Evolutionary conservation across 2,888 invertebrate species (phyloP), one percentile per base, ranked within the genome.

Genomic region (Ophion obscuratus): DNA sequence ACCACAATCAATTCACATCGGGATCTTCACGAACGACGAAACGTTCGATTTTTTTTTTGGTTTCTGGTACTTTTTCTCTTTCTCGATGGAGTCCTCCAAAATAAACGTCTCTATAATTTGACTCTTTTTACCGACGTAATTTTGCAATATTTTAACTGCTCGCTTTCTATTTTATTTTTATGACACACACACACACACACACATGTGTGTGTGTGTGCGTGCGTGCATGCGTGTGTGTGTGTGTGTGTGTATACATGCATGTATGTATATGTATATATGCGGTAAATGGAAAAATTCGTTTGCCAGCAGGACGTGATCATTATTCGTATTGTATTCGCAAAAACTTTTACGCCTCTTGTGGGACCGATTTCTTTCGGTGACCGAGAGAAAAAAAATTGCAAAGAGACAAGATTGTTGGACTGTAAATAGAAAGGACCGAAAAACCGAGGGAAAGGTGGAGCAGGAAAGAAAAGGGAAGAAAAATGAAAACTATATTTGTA

Each of bases 401-500:
- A 70, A 7, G 47, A 47, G 11, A 11, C 14, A 47, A 14, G 47
- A 9, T 44, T 44, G 47, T 47, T 47, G 47, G 47, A 47, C 47
- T 47, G 47, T 47, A 47, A 47, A 47, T 47, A 71, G 14, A 59
- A 59, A n/a, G n/a, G 27, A n/a, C 59, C 31, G 20, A 57, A n/a
- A 36, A 20, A 36, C 10, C 6, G 9, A 47, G 17, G 57, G 57
- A 53, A 17, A 59, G 36, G n/a, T 7, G 20, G n/a, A n/a, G 10
- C 27, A 44, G 24, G 5, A 53, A 44, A 75, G 44, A 61, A 57
- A 24, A n/a, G 20, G 24, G 44, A 80, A 64, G 74, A 80, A 71
- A 70, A 70, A 53, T 61, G 44, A 36, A 64, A 73, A 73, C 24
- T 80, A 80, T 83, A 86, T 83, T 83, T 86, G 80, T 83, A 86